Evolutionary conservation across 2,797 vertebrate species (phyloP).

Genomic region (Eulemur coronatus): DNA sequence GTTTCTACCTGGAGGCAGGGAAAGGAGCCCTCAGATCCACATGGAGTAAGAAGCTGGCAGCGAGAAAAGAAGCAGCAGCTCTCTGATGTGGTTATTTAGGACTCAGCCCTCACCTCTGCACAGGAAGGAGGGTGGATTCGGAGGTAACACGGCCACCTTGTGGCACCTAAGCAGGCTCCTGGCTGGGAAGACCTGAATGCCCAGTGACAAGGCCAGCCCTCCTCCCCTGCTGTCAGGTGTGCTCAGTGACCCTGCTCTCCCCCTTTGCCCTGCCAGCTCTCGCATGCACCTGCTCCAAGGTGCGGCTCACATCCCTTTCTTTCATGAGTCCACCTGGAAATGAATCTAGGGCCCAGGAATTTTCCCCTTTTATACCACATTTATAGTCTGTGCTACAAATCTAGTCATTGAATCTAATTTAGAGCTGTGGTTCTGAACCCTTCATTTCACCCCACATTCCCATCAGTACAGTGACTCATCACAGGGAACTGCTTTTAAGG

Average conservation of each 20-base stretch:
- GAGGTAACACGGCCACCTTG: not conserved
- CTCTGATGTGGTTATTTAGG: not conserved
- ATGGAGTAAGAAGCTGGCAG: not conserved
- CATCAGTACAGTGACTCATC: not conserved
- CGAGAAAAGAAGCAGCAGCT: not conserved
- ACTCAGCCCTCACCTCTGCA: not conserved
- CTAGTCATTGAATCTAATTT: not conserved
- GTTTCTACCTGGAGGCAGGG: not conserved
- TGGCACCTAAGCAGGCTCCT: not conserved
- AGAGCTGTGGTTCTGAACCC: not conserved
- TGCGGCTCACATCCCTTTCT: not conserved
- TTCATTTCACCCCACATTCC: not conserved
- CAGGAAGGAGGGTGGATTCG: not conserved
- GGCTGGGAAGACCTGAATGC: not conserved
- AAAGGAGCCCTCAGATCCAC: not conserved
- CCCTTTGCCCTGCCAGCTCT: not conserved
- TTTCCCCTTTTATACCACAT: not conserved
- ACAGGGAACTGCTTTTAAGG: not conserved
- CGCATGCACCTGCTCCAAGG: not conserved
- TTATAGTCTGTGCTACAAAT: not conserved
- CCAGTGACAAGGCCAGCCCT: not conserved
- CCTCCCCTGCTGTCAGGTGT: too few species aligned
- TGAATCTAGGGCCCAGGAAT: not conserved
- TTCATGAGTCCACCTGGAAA: not conserved
- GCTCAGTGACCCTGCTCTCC: not conserved